Conservation (phyloP, 2,113 vertebrate species). For the Gracilinanus agilis region DNA sequence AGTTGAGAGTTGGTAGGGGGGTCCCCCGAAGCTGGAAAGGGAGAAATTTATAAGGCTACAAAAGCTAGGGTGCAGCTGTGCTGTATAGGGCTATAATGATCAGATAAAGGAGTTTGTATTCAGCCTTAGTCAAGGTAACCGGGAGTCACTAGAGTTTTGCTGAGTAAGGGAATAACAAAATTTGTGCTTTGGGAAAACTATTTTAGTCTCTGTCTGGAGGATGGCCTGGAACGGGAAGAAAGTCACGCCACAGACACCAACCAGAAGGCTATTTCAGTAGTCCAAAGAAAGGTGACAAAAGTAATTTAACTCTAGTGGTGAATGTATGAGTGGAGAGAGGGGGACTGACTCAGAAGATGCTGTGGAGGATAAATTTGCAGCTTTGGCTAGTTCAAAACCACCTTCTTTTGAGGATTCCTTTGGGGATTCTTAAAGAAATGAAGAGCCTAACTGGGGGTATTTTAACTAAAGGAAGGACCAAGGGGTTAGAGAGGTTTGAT, state of each 20-base stretch:
- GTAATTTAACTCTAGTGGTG: neutral
- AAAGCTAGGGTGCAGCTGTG: neutral
- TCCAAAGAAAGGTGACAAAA: neutral
- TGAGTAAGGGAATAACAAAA: neutral
- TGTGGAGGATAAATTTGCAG: neutral
- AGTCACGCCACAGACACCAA: neutral
- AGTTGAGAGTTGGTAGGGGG: too few relatives aligned
- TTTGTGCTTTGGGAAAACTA: neutral
- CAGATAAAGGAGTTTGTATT: neutral
- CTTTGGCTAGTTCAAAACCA: neutral
- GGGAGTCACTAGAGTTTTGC: neutral
- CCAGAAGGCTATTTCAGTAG: neutral
- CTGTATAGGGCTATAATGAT: neutral
- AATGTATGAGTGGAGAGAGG: neutral
- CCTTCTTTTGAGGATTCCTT: neutral
- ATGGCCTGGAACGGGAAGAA: neutral
- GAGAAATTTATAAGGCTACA: too few relatives aligned
- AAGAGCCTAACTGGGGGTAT: neutral
- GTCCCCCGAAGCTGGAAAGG: too few relatives aligned
- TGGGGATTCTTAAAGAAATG: constrained; percentile 2
- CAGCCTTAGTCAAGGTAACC: neutral
- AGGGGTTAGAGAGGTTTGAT: neutral
- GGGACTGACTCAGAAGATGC: neutral
- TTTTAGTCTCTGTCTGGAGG: neutral
- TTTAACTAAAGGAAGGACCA: neutral